Conservation (phyloP, 2,797 vertebrate genomes). For the Lacerta agilis region DNA sequence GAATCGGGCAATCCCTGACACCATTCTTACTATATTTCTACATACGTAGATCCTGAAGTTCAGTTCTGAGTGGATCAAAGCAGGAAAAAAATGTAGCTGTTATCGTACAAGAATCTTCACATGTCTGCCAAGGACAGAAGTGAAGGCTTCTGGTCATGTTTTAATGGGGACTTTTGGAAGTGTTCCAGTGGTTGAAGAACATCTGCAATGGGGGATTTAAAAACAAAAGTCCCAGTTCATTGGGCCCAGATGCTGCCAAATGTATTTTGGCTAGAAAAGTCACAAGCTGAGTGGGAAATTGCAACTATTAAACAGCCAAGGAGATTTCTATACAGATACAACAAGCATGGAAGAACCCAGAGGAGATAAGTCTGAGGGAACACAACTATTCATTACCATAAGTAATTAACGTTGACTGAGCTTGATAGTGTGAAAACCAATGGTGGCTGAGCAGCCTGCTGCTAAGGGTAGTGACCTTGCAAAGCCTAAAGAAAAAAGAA, state of each 20-base stretch:
- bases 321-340: background rate
- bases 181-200: background rate
- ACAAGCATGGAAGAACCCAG: conserved; percentile 4
- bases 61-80: background rate
- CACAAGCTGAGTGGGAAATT: conserved; percentile 29
- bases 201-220: background rate
- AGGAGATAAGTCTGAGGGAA: conserved; percentile 43
- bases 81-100: background rate
- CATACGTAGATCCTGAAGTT: background rate
- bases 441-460: background rate
- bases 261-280: conserved; percentile 1
- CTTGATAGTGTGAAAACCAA: conserved; percentile 33
- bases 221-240: background rate
- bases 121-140: background rate
- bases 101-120: background rate
- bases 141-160: background rate
- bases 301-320: conserved; percentile 11
- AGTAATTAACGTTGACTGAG: conserved; percentile 29
- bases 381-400: conserved; percentile 31
- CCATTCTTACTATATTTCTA: background rate
- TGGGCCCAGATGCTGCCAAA: conserved; percentile 1
- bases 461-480: background rate
- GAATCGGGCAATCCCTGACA: too few relatives aligned
- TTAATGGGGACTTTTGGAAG: background rate
- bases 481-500: conserved; percentile 16